Evolutionary conservation across 2,113 vertebrate genomes (phyloP), one percentile per base, ranked within the genome.

Genomic region (Aegypius monachus): DNA sequence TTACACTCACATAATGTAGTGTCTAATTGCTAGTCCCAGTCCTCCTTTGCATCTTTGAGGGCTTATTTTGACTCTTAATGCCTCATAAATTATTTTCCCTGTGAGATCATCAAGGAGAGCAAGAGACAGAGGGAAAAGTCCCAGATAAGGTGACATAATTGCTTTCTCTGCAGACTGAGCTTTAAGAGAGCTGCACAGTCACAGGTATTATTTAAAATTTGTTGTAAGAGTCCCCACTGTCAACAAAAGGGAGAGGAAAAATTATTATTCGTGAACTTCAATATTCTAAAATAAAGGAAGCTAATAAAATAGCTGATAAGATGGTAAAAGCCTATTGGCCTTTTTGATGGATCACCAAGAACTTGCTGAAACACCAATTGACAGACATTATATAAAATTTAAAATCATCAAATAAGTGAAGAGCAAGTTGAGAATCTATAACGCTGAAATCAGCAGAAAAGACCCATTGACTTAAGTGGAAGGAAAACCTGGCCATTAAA

Each of bases 201-300:
- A 86, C 29, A 36, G 22, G 71, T 48, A 88, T 81, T 65, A 67
- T 86, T 97, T 95, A 91, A 95, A 96, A 82, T 56, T 86, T 84
- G n/a, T 65, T 82, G 25, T 43, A 75, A 92, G 67, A 92, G 61
- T 72, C 34, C 38, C 22, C 70, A 78, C 68, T 82, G 58, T 92
- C 84, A 97, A 81, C 85, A 93, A 48, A 48, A 92, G 38, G 10
- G 63, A 91, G 18, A 68, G 9, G 43, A 34, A 92, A 83, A 95
- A 93, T 16, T 61, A 86, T 71, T 81, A 72, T 83, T 88, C 9
- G 3, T 81, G 56, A 75, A 74, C 19, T 73, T 90, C 48, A 83
- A 55, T 93, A 77, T 80, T 88, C 72, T 68, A 94, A 96, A 95
- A 96, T 77, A 95, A 86, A 95, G 63, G 84, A 92, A 81, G 87